Conservation (phyloP, 2,113 vertebrate genomes). For the Sylvilagus bachmani region DNA sequence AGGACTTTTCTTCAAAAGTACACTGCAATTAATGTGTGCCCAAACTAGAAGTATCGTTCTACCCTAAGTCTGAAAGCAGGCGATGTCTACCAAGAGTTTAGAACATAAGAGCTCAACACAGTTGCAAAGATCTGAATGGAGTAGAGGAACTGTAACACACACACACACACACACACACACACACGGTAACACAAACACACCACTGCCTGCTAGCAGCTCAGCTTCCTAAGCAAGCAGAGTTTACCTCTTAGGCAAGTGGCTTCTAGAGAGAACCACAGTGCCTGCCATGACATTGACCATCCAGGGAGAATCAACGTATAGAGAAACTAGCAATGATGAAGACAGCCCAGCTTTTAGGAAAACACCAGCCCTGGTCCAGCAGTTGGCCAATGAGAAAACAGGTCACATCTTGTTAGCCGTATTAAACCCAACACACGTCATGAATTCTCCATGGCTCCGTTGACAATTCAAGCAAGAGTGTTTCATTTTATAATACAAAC, state of each 20-base stretch:
- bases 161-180: background rate
- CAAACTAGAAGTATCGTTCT: slow-evolving; percentile 31
- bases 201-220: background rate
- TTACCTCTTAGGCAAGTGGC: slow-evolving; percentile 57
- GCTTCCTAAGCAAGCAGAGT: slow-evolving; percentile 62
- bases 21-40: background rate
- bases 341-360: slow-evolving; percentile 58
- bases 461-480: slow-evolving; percentile 82
- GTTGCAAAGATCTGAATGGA: slow-evolving; percentile 48
- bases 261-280: slow-evolving; percentile 43
- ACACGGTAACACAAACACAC: background rate
- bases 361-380: slow-evolving; percentile 76
- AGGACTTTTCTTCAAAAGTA: background rate
- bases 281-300: slow-evolving; percentile 49
- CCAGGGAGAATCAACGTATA: slow-evolving; percentile 57
- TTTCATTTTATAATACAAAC: slow-evolving; percentile 81
- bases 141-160: background rate
- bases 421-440: slow-evolving; percentile 87
- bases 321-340: slow-evolving; percentile 65
- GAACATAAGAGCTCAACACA: slow-evolving; percentile 64
- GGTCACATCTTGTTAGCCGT: slow-evolving; percentile 86
- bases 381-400: slow-evolving; percentile 88
- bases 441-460: slow-evolving; percentile 82
- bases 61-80: slow-evolving; percentile 55
- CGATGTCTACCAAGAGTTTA: background rate